Conservation (phyloP, 2,797 vertebrate species). For the Oreochromis mossambicus region DNA sequence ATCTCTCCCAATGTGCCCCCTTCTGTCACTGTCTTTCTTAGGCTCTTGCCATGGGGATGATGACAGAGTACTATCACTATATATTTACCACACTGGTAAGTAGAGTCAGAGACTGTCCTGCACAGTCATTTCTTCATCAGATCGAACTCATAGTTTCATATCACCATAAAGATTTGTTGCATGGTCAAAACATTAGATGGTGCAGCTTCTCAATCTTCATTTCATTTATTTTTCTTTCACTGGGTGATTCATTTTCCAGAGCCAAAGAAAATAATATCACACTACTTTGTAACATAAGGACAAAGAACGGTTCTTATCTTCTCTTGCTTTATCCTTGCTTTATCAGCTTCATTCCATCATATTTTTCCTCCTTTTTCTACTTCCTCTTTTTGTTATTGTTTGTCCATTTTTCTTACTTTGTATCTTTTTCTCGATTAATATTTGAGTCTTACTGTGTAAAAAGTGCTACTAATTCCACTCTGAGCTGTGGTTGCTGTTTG, state of each 20-base stretch:
- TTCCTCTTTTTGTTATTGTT: background rate
- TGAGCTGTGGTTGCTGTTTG: background rate
- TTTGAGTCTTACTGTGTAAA: background rate
- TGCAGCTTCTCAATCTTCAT: constrained; percentile 19
- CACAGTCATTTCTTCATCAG: constrained; percentile 26
- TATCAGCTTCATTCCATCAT: background rate
- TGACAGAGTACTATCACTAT: constrained; percentile 99
- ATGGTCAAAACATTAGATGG: background rate
- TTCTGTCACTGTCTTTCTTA: constrained; percentile 50
- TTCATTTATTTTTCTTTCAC: constrained; percentile 7
- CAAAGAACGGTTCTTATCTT: background rate
- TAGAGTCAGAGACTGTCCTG: constrained; percentile 36
- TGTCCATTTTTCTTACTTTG: background rate
- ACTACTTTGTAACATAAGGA: background rate
- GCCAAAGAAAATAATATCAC: constrained; percentile 9
- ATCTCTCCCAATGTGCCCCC: constrained; percentile 1
- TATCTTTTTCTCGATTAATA: background rate
- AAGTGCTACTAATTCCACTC: background rate
- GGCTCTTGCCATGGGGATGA: constrained; percentile 99
- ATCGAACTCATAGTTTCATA: constrained; percentile 4
- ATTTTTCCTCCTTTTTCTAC: background rate
- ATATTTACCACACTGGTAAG: constrained; percentile 99
- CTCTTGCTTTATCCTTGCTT: background rate
- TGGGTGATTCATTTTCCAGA: background rate
- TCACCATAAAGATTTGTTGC: constrained; percentile 7